Evolutionary conservation across 2,113 vertebrate genomes (phyloP).

Genomic region (Sylvilagus bachmani): DNA sequence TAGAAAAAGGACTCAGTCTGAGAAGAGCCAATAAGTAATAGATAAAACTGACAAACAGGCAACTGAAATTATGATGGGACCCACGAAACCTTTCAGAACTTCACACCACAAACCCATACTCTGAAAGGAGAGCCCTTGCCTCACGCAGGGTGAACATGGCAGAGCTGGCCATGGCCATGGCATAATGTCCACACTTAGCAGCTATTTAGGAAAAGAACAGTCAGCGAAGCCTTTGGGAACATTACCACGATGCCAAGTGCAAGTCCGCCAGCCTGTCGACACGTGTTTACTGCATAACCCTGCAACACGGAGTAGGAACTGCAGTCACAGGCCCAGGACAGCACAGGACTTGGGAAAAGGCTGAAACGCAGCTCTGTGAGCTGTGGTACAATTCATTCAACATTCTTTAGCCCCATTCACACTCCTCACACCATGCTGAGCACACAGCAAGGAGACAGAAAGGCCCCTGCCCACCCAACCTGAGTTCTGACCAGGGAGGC

Average conservation of each 20-base stretch:
- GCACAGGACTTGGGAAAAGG: not conserved
- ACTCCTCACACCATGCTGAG: not conserved
- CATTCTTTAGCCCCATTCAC: not conserved
- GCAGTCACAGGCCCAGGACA: not conserved
- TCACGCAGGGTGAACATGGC: too few relatives aligned
- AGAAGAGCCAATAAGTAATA: not conserved
- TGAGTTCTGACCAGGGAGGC: not conserved
- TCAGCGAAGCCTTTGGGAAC: not conserved
- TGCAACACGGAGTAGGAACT: not conserved
- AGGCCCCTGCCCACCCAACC: not conserved
- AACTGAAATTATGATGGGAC: not conserved
- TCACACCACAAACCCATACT: not conserved
- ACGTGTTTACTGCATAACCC: not conserved
- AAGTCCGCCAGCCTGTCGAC: not conserved
- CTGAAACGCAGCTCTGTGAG: not conserved
- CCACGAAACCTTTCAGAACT: not conserved
- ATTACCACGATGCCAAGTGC: not conserved
- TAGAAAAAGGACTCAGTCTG: not conserved
- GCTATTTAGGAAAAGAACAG: not conserved
- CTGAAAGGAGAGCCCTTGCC: too few relatives aligned
- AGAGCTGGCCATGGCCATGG: not conserved
- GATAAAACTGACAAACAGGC: not conserved
- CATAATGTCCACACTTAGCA: not conserved
- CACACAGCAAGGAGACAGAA: not conserved
- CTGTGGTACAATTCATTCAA: not conserved